phyloP scores from a whole-genome alignment of 2,113 vertebrate genomes.

The Aptenodytes forsteri region DNA sequence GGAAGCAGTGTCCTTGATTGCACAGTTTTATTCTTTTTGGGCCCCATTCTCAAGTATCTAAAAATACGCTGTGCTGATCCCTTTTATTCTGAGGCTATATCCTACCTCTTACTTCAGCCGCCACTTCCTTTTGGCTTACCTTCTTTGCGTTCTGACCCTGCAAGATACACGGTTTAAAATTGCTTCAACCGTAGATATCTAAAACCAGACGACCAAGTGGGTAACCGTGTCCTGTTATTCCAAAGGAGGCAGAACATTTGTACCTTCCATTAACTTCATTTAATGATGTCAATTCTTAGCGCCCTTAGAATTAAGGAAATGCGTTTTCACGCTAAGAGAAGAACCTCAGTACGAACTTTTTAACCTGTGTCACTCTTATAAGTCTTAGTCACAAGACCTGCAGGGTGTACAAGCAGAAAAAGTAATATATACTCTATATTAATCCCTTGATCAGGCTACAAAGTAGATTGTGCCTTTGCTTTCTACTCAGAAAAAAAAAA shows the following conservation, averaged over 20 bases:
- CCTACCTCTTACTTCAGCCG: slow-evolving; percentile 51
- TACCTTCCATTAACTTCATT: background rate
- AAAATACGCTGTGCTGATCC: slow-evolving; percentile 42
- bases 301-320: background rate
- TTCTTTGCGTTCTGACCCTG: background rate
- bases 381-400: background rate
- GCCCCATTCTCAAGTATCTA: slow-evolving; percentile 58
- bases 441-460: background rate
- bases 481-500: background rate
- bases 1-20: slow-evolving; percentile 63
- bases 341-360: background rate
- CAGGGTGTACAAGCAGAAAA: background rate
- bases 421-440: background rate
- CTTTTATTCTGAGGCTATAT: slow-evolving; percentile 57
- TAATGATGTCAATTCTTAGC: slow-evolving; percentile 16
- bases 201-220: background rate
- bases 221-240: background rate
- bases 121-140: slow-evolving; percentile 47
- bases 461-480: background rate
- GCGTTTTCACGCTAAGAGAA: background rate
- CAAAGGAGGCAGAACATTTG: background rate
- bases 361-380: background rate
- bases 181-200: background rate
- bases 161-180: background rate
- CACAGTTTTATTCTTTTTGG: slow-evolving; percentile 36